These are phyloP conservation scores for Epiperipatus broadwayi DNA, from an alignment of 2,888 invertebrate species.

Conservation along the genomic window DNA sequence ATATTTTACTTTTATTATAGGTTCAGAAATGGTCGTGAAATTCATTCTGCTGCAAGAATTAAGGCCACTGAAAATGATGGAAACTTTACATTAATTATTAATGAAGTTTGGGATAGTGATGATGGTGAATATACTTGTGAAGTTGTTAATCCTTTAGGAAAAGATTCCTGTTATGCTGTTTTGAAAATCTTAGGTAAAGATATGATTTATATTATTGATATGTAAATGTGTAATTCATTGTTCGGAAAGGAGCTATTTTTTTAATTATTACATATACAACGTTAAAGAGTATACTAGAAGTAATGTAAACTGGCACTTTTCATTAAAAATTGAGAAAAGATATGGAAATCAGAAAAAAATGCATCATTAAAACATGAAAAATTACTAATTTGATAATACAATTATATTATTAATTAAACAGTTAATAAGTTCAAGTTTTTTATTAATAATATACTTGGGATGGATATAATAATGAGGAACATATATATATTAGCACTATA, in stretches of 20 bases:
- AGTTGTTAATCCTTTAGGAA: conserved; percentile 75
- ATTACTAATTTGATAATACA: no score
- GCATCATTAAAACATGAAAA: no score
- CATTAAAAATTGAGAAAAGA: no score
- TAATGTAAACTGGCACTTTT: no score
- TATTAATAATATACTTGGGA: no score
- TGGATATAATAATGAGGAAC: no score
- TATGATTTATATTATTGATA: conserved; percentile 6
- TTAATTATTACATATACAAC: no score
- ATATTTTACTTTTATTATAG: conserved; percentile 19
- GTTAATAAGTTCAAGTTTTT: no score
- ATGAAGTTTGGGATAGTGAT: conserved; percentile 70
- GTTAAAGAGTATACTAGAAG: no score
- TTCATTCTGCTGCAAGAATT: conserved; percentile 51
- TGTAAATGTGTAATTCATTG: not conserved
- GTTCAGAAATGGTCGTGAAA: conserved; percentile 70
- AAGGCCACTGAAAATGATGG: conserved; percentile 44
- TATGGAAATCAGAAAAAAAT: no score
- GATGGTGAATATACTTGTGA: conserved; percentile 93
- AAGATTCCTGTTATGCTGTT: conserved; percentile 64
- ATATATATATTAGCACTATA: no score
- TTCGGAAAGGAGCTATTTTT: not conserved
- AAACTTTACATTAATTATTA: conserved; percentile 61
- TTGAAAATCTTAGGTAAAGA: conserved; percentile 76
- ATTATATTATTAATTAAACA: no score